Conservation (phyloP, 1,140 invertebrate species). For the Calosoma granatense region DNA sequence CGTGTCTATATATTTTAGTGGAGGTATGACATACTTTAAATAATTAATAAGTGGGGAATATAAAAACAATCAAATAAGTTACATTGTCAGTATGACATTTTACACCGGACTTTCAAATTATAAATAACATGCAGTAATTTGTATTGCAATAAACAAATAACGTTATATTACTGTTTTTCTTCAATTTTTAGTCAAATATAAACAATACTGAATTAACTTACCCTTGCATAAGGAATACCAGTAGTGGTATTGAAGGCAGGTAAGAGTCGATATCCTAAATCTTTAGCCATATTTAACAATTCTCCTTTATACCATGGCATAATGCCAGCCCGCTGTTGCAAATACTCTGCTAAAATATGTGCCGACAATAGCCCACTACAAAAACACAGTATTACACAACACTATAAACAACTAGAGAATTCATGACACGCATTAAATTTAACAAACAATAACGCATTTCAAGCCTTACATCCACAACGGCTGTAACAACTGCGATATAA, state of each 20-base stretch:
- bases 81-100: too few species aligned
- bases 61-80: too few species aligned
- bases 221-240: conserved; percentile 91
- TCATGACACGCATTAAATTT: too few species aligned
- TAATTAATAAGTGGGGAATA: too few species aligned
- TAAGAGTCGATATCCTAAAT: conserved; percentile 82
- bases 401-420: conserved; percentile 14
- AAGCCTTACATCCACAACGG: too few species aligned
- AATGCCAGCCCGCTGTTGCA: conserved; percentile 63
- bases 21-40: too few species aligned
- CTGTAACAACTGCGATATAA: not conserved
- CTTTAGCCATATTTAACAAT: conserved; percentile 80
- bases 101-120: too few species aligned
- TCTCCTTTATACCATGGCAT: conserved; percentile 90
- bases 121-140: too few species aligned
- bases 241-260: conserved; percentile 97
- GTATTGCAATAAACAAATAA: not conserved
- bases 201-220: conserved; percentile 36
- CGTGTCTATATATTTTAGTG: too few species aligned
- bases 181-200: not conserved
- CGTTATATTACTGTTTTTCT: not conserved
- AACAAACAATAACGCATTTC: too few species aligned
- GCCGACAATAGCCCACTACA: conserved; percentile 79
- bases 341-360: conserved; percentile 79
- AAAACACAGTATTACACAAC: conserved; percentile 25